Conservation (phyloP, 2,797 vertebrate species). For the Delichon dasypus region DNA sequence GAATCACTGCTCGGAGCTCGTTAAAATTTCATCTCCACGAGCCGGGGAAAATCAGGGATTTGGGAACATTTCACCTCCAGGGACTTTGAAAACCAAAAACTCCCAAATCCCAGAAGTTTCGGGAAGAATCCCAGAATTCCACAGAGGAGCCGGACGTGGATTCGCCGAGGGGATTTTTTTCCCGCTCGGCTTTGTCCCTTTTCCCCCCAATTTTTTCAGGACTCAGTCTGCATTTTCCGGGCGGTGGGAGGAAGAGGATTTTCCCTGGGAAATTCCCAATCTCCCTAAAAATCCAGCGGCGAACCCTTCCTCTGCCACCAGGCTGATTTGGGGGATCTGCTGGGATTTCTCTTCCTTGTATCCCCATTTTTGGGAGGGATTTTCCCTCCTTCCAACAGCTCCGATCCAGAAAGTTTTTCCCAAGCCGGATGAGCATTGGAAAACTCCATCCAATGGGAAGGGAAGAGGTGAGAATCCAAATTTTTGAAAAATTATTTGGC, state of each 20-base stretch:
- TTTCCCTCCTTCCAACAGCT: background rate
- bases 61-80: background rate
- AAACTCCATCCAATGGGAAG: background rate
- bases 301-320: rapidly evolving
- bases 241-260: background rate
- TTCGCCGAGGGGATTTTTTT: background rate
- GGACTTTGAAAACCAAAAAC: background rate
- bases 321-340: background rate
- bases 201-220: background rate
- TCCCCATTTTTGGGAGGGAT: background rate
- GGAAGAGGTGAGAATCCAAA: too few species aligned
- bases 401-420: background rate
- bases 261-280: background rate
- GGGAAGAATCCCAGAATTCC: too few species aligned
- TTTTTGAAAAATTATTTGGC: background rate
- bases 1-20: background rate
- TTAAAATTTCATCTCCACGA: background rate
- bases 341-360: background rate
- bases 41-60: background rate
- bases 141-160: rapidly evolving
- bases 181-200: background rate
- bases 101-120: background rate
- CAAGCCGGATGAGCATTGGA: rapidly evolving
- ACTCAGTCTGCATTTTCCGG: background rate
- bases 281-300: rapidly evolving